These are phyloP conservation scores for Temnothorax nylanderi DNA, from an alignment of 1,140 invertebrate genomes.

Conservation along the genomic window DNA sequence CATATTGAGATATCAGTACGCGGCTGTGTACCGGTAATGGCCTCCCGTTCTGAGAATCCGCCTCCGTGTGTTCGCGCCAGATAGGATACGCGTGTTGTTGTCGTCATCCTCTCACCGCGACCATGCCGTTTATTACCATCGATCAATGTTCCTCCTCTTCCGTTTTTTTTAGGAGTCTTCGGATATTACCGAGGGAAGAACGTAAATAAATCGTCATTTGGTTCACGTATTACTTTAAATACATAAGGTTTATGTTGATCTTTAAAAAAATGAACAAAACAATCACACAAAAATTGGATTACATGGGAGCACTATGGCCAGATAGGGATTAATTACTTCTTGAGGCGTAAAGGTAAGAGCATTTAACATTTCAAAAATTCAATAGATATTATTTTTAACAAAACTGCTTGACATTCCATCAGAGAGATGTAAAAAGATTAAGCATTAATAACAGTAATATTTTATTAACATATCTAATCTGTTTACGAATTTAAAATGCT, in stretches of 20 bases:
- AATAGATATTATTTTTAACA: not conserved
- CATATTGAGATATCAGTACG: conserved; percentile 86
- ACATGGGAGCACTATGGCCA: not conserved
- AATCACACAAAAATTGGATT: not conserved
- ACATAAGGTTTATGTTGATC: not conserved
- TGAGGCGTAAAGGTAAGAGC: not conserved
- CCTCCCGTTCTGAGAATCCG: conserved; percentile 83
- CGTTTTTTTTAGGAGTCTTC: not conserved
- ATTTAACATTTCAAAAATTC: not conserved
- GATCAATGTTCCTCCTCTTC: conserved; percentile 6
- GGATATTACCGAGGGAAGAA: not conserved
- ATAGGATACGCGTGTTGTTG: conserved; percentile 68
- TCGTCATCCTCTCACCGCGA: conserved; percentile 49
- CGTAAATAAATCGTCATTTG: not conserved
- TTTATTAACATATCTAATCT: not conserved
- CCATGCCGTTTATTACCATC: not conserved
- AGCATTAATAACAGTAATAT: not conserved
- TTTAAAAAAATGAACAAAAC: not conserved
- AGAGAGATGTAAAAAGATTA: not conserved
- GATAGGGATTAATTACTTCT: not conserved
- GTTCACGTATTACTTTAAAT: not conserved
- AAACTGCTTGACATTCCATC: not conserved
- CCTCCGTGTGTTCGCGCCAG: conserved; percentile 77
- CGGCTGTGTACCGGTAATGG: conserved; percentile 83
- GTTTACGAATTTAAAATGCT: not conserved